phyloP scores from a whole-genome alignment of 2,797 vertebrate genomes.

The Anas bahamensis region DNA sequence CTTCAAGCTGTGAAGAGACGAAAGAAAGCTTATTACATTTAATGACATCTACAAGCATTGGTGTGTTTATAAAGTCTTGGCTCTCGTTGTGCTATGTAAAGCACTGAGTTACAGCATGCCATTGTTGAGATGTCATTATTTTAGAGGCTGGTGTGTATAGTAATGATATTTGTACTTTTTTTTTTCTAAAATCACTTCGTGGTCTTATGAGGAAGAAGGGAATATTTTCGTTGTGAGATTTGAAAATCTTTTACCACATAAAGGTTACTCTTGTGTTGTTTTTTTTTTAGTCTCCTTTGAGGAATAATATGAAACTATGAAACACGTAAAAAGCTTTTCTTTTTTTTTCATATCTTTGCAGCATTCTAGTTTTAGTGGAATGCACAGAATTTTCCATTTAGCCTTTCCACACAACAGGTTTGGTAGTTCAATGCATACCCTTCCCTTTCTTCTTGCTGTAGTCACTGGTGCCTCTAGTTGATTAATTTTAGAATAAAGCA shows the following conservation, averaged over 20 bases:
- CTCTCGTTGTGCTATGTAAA: not conserved
- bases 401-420: not conserved
- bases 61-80: not conserved
- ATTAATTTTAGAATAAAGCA: slow-evolving; percentile 62
- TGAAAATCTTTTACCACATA: not conserved
- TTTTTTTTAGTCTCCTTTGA: not conserved
- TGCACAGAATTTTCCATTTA: not conserved
- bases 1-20: not conserved
- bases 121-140: not conserved
- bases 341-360: not conserved
- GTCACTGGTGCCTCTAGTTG: not conserved
- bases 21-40: not conserved
- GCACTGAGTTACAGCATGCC: not conserved
- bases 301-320: not conserved
- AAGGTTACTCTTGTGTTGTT: not conserved
- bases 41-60: not conserved
- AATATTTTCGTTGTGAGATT: not conserved
- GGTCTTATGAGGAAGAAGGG: not conserved
- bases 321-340: not conserved
- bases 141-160: not conserved
- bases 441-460: not conserved
- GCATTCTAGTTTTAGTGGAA: not conserved
- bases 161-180: not conserved
- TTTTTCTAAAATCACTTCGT: not conserved
- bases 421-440: slow-evolving; percentile 9